phyloP scores from a whole-genome alignment of 2,888 invertebrate species.

The Lasioglossum lativentre region DNA sequence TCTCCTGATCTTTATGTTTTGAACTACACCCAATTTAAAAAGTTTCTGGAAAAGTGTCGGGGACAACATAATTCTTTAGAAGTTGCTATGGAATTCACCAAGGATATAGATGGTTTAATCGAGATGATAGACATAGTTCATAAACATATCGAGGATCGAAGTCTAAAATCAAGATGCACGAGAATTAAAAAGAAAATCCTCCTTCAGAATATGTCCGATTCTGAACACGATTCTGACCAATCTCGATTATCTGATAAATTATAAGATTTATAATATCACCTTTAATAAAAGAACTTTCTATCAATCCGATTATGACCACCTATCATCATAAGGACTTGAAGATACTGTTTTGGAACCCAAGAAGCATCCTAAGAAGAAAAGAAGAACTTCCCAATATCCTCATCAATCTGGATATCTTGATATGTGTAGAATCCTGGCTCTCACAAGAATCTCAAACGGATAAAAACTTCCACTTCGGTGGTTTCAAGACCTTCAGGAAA shows the following conservation, averaged over 20 bases:
- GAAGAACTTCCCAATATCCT: neutral
- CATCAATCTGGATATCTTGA: neutral
- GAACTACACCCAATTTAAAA: too few relatives aligned
- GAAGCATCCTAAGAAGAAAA: neutral
- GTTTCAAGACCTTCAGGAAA: neutral
- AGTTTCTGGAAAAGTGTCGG: too few relatives aligned
- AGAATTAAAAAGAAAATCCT: neutral
- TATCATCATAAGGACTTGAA: neutral
- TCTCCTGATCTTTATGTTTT: too few relatives aligned
- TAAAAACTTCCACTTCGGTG: neutral
- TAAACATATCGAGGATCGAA: too few relatives aligned
- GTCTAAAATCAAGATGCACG: neutral
- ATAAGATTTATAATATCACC: fast-evolving
- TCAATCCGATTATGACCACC: neutral
- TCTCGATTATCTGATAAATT: neutral
- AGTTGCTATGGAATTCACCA: too few relatives aligned
- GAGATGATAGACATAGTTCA: too few relatives aligned
- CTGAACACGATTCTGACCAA: neutral
- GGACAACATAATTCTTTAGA: too few relatives aligned
- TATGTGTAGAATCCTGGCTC: neutral
- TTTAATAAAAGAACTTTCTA: neutral
- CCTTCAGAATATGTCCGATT: neutral
- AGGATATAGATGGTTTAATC: too few relatives aligned
- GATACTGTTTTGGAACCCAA: neutral
- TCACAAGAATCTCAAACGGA: neutral